Evolutionary conservation across 1,140 invertebrate species (phyloP), one percentile per base, ranked within the genome.

Genomic region (Macrobrachium rosenbergii): DNA sequence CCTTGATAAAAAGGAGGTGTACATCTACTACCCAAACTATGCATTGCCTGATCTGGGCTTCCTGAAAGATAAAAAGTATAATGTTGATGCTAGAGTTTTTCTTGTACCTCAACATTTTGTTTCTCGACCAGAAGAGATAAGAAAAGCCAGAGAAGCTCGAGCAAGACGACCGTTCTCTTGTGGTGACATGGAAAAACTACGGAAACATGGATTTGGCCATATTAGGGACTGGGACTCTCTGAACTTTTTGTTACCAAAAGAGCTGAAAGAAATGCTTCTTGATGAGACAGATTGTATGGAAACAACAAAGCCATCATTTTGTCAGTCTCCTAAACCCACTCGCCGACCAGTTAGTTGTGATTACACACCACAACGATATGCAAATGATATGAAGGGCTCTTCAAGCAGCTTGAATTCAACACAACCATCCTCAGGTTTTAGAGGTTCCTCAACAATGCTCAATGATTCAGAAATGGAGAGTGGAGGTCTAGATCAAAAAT

Each of bases 21-120:
- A 97, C 91, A 95, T 98, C 69, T 94, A 97, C 88, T 98, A 97
- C 93, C 97, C 97, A 19, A 97, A 96, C 92, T 98, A 98, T 91
- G 95, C 96, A 1, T 92, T 98, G 67, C 97, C 97, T 16, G 96
- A 98, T 92, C 93, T 98, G 77, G 95, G 95, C 81, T 98, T 98
- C 92, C 94, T 98, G 21, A 89, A 89, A 72, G 94, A 94, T 83
- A 93, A 94, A 59, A 93, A 94, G 81, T 91, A 93, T 58, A 90
- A 90, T 72, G 87, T 91, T 60, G 94, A 94, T 89, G 94, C 94
- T 16, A 95, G 95, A 92, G 91, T 94, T 80, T 93, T 93, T n/a
- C 92, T 94, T 23, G 93, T 92, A 45, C 94, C 92, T 52, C 94
- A 94, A 82, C 91, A 92, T 88, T 92, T 91, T 89, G 88, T 89